Conservation (phyloP, 2,888 invertebrate species). For the Sarcophaga caerulescens region DNA sequence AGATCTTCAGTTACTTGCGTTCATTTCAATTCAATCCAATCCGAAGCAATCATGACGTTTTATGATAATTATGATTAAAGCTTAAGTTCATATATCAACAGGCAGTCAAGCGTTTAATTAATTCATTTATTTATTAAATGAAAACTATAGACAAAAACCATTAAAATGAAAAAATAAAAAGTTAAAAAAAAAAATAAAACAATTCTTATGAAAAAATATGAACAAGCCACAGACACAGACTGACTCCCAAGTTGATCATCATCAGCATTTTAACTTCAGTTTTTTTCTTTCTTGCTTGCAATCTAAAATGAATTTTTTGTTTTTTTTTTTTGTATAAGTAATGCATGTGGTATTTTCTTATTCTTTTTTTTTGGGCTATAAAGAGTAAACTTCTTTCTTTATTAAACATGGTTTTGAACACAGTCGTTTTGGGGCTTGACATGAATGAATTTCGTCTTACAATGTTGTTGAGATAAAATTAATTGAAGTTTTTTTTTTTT, state of each 20-base stretch:
- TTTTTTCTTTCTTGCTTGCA: neutral
- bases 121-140: conserved; percentile 53
- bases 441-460: neutral
- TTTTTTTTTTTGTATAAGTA: neutral
- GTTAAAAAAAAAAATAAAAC: neutral
- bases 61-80: conserved; percentile 55
- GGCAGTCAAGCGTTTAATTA: conserved; percentile 65
- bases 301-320: neutral
- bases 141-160: conserved; percentile 9
- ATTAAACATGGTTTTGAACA: neutral
- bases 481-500: neutral
- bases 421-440: neutral
- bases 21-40: neutral
- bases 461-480: neutral
- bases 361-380: neutral
- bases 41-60: conserved; percentile 40
- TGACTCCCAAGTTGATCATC: neutral
- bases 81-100: conserved; percentile 62
- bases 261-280: neutral
- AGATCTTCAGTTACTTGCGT: conserved; percentile 28
- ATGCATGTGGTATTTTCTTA: neutral
- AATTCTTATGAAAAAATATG: neutral
- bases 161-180: too few species aligned
- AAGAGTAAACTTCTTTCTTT: neutral
- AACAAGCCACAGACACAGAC: neutral